phyloP scores from a whole-genome alignment of 2,888 invertebrate genomes.

The Cataglyphis albicans region DNA sequence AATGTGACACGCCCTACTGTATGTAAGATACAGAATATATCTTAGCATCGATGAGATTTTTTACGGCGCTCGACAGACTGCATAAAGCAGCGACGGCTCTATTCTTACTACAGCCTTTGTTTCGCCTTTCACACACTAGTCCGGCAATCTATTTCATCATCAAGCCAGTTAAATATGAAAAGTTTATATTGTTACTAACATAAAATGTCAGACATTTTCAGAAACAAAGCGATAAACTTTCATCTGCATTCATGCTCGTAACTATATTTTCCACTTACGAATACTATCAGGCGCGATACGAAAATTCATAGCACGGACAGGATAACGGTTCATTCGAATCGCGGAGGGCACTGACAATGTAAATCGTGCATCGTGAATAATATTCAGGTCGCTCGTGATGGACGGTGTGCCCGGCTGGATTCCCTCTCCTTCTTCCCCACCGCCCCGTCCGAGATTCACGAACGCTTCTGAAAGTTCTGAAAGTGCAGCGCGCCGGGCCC shows the following conservation, averaged over 20 bases:
- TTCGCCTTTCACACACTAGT: background rate
- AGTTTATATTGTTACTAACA: background rate
- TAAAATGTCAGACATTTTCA: background rate
- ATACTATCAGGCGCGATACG: slow-evolving; percentile 11
- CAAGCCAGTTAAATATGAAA: background rate
- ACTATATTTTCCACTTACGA: background rate
- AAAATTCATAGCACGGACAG: background rate
- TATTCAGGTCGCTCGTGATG: slow-evolving; percentile 55
- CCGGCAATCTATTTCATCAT: background rate
- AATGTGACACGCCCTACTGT: slow-evolving; percentile 44
- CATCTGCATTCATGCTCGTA: background rate
- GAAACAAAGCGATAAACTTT: background rate
- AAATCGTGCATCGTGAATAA: slow-evolving; percentile 54
- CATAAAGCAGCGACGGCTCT: background rate
- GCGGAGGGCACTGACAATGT: slow-evolving; percentile 36
- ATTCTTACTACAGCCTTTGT: background rate
- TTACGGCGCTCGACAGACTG: slow-evolving; percentile 53
- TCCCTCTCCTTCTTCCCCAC: background rate
- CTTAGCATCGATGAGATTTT: slow-evolving; percentile 64
- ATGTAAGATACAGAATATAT: slow-evolving; percentile 60
- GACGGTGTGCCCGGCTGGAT: slow-evolving; percentile 21
- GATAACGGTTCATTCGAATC: slow-evolving; percentile 34
- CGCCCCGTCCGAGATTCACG: slow-evolving; percentile 68
- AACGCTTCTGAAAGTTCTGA: slow-evolving; percentile 69
- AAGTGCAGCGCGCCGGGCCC: slow-evolving; percentile 62